Conservation (phyloP, 2,888 invertebrate genomes). For the Orthosia cruda region DNA sequence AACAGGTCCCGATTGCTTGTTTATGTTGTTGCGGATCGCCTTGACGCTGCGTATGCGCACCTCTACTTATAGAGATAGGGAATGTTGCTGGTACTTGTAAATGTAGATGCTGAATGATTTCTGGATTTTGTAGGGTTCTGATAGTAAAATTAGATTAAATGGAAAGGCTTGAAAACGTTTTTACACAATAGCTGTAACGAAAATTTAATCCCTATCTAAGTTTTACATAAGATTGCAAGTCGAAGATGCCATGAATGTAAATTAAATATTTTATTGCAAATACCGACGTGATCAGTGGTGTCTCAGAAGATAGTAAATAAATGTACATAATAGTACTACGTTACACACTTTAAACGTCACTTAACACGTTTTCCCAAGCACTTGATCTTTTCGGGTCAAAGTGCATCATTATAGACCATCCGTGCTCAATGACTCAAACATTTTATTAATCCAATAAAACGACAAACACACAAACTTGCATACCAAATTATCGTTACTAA, state of each 20-base stretch:
- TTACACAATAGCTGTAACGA: too few species aligned
- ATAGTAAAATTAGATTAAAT: not conserved
- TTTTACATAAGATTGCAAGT: too few species aligned
- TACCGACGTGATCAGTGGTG: constrained; percentile 10
- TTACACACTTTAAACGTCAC: constrained; percentile 26
- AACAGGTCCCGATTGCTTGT: constrained; percentile 61
- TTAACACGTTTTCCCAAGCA: constrained; percentile 36
- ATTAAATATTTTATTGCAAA: constrained; percentile 29
- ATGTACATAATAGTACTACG: constrained; percentile 26
- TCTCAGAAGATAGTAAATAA: constrained; percentile 6
- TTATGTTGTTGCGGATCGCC: constrained; percentile 69
- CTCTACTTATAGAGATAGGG: constrained; percentile 44
- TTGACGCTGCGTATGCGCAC: constrained; percentile 66
- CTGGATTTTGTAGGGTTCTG: constrained; percentile 6
- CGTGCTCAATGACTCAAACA: constrained; percentile 31
- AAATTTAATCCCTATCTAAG: too few species aligned
- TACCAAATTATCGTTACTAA: constrained; percentile 38
- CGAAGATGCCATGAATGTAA: constrained; percentile 8
- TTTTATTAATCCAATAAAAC: constrained; percentile 60
- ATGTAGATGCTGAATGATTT: constrained; percentile 16
- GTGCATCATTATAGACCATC: constrained; percentile 9
- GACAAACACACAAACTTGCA: constrained; percentile 34
- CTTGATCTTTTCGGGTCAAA: constrained; percentile 35
- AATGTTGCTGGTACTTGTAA: constrained; percentile 53
- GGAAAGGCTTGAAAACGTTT: too few species aligned